Percentiles rank a stretch among this genome's conserved stretches.
These are phyloP conservation scores for Coleophora flavipennella DNA, from an alignment of 2,888 invertebrate genomes.

Conservation along the genomic window DNA sequence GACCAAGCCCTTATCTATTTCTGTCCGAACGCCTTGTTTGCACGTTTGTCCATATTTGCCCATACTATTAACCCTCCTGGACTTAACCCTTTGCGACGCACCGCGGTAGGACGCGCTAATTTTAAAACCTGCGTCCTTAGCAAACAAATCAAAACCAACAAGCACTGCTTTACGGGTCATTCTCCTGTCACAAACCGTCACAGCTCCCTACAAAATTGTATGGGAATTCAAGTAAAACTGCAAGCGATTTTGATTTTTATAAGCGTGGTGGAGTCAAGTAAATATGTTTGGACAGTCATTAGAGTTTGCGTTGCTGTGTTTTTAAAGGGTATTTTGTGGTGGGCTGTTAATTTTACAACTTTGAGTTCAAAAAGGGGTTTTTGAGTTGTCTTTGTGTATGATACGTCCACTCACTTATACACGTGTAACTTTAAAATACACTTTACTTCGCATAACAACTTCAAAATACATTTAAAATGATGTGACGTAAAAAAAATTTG, in stretches of 20 bases:
- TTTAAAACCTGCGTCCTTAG: slow-evolving; percentile 42
- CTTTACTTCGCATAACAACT: too few relatives aligned
- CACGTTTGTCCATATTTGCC: slow-evolving; percentile 24
- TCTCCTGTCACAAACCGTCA: slow-evolving; percentile 13
- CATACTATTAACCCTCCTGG: slow-evolving; percentile 30
- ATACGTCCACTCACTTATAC: background rate
- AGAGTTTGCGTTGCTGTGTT: slow-evolving; percentile 43
- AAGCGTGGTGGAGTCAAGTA: slow-evolving; percentile 24
- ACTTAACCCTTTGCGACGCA: slow-evolving; percentile 37
- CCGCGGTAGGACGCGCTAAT: slow-evolving; percentile 68
- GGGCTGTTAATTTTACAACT: slow-evolving; percentile 28
- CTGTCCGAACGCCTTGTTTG: slow-evolving; percentile 12
- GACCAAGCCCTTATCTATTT: slow-evolving; percentile 3
- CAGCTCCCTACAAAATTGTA: slow-evolving; percentile 1
- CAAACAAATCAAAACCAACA: slow-evolving; percentile 54
- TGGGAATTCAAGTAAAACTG: background rate
- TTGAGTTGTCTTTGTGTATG: slow-evolving; percentile 4
- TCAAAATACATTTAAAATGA: too few relatives aligned
- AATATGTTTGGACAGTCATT: slow-evolving; percentile 47
- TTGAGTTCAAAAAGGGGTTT: background rate
- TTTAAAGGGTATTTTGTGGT: slow-evolving; percentile 28
- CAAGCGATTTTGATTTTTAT: slow-evolving; percentile 24
- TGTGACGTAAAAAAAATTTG: too few relatives aligned
- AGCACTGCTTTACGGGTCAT: slow-evolving; percentile 23
- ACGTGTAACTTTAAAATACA: too few relatives aligned